Percentiles rank a stretch among this genome's conserved stretches.
phyloP scores from a whole-genome alignment of 2,797 vertebrate species.

The Falco novaeseelandiae region DNA sequence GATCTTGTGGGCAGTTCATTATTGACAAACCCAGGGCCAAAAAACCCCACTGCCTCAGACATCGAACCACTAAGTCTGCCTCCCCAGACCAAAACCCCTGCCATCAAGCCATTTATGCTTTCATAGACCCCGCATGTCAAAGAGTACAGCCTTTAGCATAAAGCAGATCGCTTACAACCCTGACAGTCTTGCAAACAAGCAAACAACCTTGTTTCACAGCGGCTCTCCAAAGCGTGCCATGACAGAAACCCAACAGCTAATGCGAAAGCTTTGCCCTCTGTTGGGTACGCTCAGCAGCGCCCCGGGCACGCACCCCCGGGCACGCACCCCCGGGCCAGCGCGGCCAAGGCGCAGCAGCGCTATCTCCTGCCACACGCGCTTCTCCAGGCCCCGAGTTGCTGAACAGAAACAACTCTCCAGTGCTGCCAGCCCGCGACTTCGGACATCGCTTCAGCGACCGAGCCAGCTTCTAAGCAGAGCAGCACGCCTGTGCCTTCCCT shows the following conservation, averaged over 20 bases:
- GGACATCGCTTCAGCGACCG: not conserved
- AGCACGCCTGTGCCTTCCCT: accelerated
- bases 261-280: not conserved
- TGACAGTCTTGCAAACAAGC: not conserved
- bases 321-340: not conserved
- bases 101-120: not conserved
- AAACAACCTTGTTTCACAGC: not conserved
- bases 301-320: not conserved
- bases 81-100: not conserved
- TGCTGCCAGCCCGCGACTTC: accelerated
- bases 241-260: not conserved
- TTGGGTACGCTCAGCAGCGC: not conserved
- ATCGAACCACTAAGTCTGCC: not conserved
- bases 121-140: not conserved
- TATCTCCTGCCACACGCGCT: accelerated
- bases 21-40: not conserved
- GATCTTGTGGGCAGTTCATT: not conserved
- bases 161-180: not conserved
- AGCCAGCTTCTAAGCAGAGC: not conserved
- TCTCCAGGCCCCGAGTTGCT: not conserved
- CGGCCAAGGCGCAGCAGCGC: not conserved
- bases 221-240: not conserved
- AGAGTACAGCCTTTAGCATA: not conserved
- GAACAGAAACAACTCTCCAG: not conserved
- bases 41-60: not conserved